Evolutionary conservation across 2,797 vertebrate species (phyloP).

Genomic region (Poeciliopsis paucimaculata): DNA sequence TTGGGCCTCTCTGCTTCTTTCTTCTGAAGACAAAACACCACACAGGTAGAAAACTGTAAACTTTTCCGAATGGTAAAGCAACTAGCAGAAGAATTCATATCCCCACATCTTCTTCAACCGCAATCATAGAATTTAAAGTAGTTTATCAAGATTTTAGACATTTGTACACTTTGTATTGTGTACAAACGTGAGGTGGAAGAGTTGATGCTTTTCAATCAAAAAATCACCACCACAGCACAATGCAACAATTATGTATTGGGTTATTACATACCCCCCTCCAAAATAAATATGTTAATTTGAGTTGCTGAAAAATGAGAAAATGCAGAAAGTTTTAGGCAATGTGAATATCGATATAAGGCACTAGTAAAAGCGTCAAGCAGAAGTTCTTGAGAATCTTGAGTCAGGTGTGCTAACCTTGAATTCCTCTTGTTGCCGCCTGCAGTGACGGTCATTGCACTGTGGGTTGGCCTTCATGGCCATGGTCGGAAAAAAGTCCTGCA

Average conservation of each 20-base stretch:
- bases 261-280: background rate
- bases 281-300: background rate
- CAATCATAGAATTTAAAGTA: background rate
- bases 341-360: background rate
- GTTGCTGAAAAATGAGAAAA: background rate
- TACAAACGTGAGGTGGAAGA: background rate
- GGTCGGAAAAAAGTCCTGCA: constrained; percentile 97
- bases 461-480: constrained; percentile 97
- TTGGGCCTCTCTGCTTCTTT: constrained; percentile 84
- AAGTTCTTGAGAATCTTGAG: background rate
- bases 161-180: background rate
- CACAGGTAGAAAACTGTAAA: constrained; percentile 9
- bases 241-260: background rate
- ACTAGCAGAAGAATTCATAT: background rate
- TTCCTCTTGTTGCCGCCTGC: constrained; percentile 89
- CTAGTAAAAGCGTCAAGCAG: background rate
- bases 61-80: background rate
- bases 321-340: background rate
- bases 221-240: background rate
- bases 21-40: constrained; percentile 74
- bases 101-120: background rate
- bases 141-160: background rate
- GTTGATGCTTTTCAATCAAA: background rate
- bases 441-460: constrained; percentile 89
- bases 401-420: constrained; percentile 80